Conservation (phyloP, 2,888 invertebrate genomes). For the Acrobasis consociella region DNA sequence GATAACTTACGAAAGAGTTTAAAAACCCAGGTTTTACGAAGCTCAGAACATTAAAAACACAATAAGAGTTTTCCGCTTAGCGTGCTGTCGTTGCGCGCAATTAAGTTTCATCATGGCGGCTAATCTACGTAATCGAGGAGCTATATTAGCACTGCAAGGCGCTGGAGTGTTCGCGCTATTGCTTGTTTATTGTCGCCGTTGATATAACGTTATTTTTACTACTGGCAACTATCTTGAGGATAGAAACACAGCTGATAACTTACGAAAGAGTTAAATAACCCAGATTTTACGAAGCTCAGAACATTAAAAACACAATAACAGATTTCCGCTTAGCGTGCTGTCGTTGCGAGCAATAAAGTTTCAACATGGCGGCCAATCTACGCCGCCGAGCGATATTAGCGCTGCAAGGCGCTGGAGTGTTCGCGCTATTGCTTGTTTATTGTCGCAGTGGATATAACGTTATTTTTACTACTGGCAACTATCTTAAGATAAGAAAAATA, state of each 20-base stretch:
- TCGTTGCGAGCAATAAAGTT: slow-evolving; percentile 47
- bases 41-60: neutral
- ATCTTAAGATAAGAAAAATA: neutral
- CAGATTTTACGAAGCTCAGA: neutral
- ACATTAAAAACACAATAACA: slow-evolving; percentile 33
- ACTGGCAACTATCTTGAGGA: neutral
- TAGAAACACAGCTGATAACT: neutral
- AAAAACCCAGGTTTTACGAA: neutral
- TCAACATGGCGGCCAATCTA: slow-evolving; percentile 51
- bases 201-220: no score
- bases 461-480: neutral
- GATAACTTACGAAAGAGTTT: neutral
- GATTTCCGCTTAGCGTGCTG: slow-evolving; percentile 32
- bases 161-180: no score
- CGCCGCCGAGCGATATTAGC: slow-evolving; percentile 47
- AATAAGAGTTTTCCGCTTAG: neutral
- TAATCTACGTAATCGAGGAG: neutral
- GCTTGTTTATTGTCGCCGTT: no score
- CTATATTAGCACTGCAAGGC: neutral
- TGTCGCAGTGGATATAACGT: neutral
- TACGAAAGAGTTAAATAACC: no score
- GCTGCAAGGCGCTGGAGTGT: slow-evolving; percentile 4
- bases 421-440: neutral
- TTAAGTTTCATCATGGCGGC: neutral
- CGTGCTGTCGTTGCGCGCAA: neutral